phyloP scores from a whole-genome alignment of 1,140 invertebrate genomes.

The Octopus bimaculoides region DNA sequence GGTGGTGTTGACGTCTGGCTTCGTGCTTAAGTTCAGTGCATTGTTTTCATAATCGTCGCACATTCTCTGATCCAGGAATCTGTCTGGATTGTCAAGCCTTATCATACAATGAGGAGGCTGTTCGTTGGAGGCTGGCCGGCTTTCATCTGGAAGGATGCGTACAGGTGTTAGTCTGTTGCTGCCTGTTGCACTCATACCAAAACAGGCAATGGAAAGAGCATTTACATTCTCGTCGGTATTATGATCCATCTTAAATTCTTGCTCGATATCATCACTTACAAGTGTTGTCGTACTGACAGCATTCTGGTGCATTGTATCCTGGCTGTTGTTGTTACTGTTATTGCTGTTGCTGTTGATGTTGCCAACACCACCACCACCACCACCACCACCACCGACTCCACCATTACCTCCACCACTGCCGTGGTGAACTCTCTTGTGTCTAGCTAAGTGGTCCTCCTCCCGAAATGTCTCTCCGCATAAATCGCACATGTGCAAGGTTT shows the following conservation, averaged over 20 bases:
- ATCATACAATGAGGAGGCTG: slow-evolving; percentile 4
- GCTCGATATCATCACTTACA: neutral
- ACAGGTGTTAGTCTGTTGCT: neutral
- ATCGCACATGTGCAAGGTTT: slow-evolving; percentile 36
- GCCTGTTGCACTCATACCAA: neutral
- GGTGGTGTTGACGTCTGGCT: neutral
- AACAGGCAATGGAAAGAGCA: slow-evolving; percentile 1
- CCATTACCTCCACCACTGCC: neutral
- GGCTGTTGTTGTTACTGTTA: neutral
- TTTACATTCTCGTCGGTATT: neutral
- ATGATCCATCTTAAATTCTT: slow-evolving; percentile 9
- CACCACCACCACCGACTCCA: neutral
- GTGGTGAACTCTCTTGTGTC: slow-evolving; percentile 36
- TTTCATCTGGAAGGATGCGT: neutral
- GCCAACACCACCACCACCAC: slow-evolving; percentile 17
- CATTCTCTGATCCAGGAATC: neutral
- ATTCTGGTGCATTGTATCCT: neutral
- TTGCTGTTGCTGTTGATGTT: slow-evolving; percentile 2
- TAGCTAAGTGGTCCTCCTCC: slow-evolving; percentile 31
- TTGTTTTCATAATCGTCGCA: neutral
- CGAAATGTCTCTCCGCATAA: slow-evolving; percentile 46
- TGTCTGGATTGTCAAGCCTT: neutral
- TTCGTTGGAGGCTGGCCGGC: neutral
- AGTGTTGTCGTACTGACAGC: neutral
- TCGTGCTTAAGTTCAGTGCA: neutral